Evolutionary conservation across 2,797 vertebrate species (phyloP), one percentile per base, ranked within the genome.

Genomic region (Eurystomus glaucurus): DNA sequence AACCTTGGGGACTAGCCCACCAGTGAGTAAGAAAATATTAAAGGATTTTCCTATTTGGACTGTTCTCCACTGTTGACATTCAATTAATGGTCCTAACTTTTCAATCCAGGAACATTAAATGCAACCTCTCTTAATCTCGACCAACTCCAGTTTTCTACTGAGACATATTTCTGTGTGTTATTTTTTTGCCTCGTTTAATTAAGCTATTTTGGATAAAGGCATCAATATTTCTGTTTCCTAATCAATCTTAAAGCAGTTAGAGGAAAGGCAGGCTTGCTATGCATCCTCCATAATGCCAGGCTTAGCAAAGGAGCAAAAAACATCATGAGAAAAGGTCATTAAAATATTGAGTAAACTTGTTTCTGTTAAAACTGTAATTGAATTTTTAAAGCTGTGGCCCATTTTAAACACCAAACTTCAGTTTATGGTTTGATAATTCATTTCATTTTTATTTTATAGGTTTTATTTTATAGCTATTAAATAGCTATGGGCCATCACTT

Each of bases 391-490:
- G 41, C 78, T 82, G 62, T 60, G 78, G 52, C 19, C 35, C 60
- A 68, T 84, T 96, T 95, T 93, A 97, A 97, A 95, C n/a, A 93
- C 90, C 39, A 12, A 96, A 95, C 92, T 85, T 94, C 78, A 95
- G 77, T 80, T 96, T 75, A 97, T 88, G 87, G 70, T 86, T 95
- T 96, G 95, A 93, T 97, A 96, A 97, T 96, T 97, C 90, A 96
- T 97, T 97, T 96, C 84, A 89, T 75, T 96, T 96, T 80, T 92
- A 95, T 96, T 96, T 97, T 93, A 96, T 95, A 93, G 78, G 71
- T 83, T 97, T 93, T 94, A 95, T 93, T 96, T 96, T 97, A 96
- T 95, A 94, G 92, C 85, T 96, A 65, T 92, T 96, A 95, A 97
- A 95, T 92, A 91, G 94, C 88, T 96, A 94, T 84, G 88, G 88